Percentiles rank a stretch among this genome's conserved stretches.
These are phyloP conservation scores for Chionomys nivalis DNA, from an alignment of 2,113 vertebrate species.

Conservation along the genomic window DNA sequence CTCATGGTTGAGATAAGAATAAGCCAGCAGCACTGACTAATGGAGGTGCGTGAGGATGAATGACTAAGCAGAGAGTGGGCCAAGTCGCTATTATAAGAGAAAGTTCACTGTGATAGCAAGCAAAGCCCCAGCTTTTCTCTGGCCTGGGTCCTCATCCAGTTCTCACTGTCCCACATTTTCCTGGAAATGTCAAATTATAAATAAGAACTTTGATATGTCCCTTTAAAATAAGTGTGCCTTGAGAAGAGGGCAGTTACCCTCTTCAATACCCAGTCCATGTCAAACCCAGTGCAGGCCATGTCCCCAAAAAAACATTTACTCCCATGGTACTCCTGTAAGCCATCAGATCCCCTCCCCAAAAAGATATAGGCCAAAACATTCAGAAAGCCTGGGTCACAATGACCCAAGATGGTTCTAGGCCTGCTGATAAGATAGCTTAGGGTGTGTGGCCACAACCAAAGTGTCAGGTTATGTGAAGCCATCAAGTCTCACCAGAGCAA, in stretches of 20 bases:
- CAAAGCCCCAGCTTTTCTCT: not conserved
- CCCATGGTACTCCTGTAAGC: not conserved
- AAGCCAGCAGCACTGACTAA: slow-evolving; percentile 58
- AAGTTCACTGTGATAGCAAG: not conserved
- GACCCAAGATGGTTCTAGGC: not conserved
- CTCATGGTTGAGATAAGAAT: slow-evolving; percentile 19
- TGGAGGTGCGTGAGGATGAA: slow-evolving; percentile 1
- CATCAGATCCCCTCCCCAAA: not conserved
- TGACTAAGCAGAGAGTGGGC: slow-evolving; percentile 62
- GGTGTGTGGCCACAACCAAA: not conserved
- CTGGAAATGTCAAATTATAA: slow-evolving; percentile 21
- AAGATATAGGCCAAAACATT: not conserved
- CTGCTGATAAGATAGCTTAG: not conserved
- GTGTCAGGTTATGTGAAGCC: not conserved
- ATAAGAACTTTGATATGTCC: not conserved
- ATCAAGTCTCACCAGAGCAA: not conserved
- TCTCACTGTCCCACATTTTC: not conserved
- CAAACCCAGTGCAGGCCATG: not conserved
- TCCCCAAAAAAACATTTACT: not conserved
- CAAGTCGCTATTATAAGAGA: slow-evolving; percentile 35
- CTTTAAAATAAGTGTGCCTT: not conserved
- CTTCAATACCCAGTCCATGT: not conserved
- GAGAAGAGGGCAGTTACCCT: not conserved
- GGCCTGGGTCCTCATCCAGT: not conserved
- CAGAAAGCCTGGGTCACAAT: not conserved